A percentile compares a stretch with the other conserved stretches of the same genome.
Evolutionary conservation across 2,888 invertebrate genomes (phyloP).

Genomic region (Danaus chrysippus): DNA sequence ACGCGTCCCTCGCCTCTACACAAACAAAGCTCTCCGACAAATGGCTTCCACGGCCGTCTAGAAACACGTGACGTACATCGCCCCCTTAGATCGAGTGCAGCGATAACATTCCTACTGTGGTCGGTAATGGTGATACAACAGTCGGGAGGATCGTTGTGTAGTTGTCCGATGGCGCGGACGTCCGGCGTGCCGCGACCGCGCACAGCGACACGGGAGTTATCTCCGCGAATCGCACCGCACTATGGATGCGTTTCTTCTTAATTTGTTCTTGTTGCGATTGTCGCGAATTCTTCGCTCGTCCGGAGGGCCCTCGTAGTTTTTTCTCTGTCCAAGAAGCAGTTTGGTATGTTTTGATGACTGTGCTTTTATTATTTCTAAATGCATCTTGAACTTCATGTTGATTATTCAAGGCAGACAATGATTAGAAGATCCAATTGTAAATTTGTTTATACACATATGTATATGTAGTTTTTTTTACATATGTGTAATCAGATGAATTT

Average conservation of each 20-base stretch:
- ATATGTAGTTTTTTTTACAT: no score
- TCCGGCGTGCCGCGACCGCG: constrained; percentile 50
- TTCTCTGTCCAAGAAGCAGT: constrained; percentile 52
- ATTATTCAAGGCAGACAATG: background rate
- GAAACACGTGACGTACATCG: constrained; percentile 50
- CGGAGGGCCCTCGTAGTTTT: constrained; percentile 68
- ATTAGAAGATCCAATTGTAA: background rate
- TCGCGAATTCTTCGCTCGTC: constrained; percentile 73
- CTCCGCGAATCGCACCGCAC: constrained; percentile 74
- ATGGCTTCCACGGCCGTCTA: constrained; percentile 40
- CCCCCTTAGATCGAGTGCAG: constrained; percentile 32
- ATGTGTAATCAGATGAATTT: no score
- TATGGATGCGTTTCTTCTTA: constrained; percentile 75
- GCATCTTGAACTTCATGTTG: constrained; percentile 8
- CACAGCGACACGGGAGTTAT: constrained; percentile 70
- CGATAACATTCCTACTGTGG: constrained; percentile 25
- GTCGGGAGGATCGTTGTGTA: constrained; percentile 16
- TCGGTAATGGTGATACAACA: constrained; percentile 42
- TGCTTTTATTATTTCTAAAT: constrained; percentile 43
- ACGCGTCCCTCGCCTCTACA: constrained; percentile 69
- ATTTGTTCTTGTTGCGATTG: constrained; percentile 77
- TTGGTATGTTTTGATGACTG: constrained; percentile 49
- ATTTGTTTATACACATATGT: background rate
- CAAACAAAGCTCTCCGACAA: constrained; percentile 43
- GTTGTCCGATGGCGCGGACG: constrained; percentile 33